Percentiles rank a stretch among this genome's conserved stretches.
phyloP scores from a whole-genome alignment of 2,888 invertebrate species.

The Bhutanitis thaidina region DNA sequence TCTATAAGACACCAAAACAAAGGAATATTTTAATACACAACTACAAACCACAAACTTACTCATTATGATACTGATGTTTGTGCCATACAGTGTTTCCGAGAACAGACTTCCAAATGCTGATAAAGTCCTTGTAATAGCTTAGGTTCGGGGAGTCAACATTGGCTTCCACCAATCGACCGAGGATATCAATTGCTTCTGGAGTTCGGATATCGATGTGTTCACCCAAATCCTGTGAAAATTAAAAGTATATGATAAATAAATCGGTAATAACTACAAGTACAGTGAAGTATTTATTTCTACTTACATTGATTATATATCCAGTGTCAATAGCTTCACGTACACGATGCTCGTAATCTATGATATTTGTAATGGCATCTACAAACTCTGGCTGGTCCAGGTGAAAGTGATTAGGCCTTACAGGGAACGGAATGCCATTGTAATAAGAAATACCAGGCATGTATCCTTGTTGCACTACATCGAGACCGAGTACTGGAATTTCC shows the following conservation, averaged over 20 bases:
- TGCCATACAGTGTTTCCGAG: conserved; percentile 71
- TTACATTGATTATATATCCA: conserved; percentile 70
- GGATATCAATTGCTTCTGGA: conserved; percentile 81
- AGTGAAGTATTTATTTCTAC: too few relatives aligned
- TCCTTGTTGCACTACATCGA: conserved; percentile 77
- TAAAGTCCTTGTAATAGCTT: conserved; percentile 80
- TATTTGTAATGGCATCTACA: conserved; percentile 57
- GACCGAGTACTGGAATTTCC: conserved; percentile 80
- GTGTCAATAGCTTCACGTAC: conserved; percentile 80
- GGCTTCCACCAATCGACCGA: conserved; percentile 83
- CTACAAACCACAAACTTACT: conserved; percentile 34
- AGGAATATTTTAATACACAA: too few relatives aligned
- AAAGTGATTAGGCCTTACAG: conserved; percentile 80
- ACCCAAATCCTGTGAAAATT: conserved; percentile 66
- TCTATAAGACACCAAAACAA: too few relatives aligned
- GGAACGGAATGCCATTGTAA: conserved; percentile 83
- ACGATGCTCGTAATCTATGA: conserved; percentile 76
- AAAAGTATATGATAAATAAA: too few relatives aligned
- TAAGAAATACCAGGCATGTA: conserved; percentile 82
- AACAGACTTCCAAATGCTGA: conserved; percentile 76
- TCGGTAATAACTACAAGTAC: too few relatives aligned
- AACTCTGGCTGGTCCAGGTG: conserved; percentile 67
- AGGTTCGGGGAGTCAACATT: conserved; percentile 81
- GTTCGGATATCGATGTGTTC: conserved; percentile 78
- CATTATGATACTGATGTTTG: conserved; percentile 36